These are phyloP conservation scores for Macropus fuliginosus DNA, from an alignment of 2,797 vertebrate species.

Conservation along the genomic window DNA sequence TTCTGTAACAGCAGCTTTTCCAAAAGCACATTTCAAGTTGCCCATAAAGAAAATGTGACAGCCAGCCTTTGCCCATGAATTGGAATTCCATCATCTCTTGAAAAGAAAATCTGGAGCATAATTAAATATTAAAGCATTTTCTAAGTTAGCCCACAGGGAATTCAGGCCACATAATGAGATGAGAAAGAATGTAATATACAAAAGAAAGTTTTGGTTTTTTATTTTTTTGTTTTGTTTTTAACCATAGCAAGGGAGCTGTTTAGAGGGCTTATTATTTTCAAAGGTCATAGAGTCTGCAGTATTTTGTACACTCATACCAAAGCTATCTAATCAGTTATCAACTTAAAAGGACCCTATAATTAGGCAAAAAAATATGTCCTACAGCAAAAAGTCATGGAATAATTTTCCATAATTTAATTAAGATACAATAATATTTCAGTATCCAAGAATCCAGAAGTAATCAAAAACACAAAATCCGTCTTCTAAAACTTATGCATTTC, in stretches of 20 bases:
- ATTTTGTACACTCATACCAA: conserved; percentile 19
- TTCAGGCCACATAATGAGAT: not conserved
- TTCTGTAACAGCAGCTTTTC: not conserved
- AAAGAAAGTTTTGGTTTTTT: not conserved
- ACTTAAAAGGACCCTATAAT: conserved; percentile 31
- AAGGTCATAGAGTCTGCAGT: conserved; percentile 46
- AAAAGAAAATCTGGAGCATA: not conserved
- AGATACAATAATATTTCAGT: not conserved
- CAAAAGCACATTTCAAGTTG: not conserved
- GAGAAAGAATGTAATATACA: conserved; percentile 7
- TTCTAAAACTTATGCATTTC: not conserved
- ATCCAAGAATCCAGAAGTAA: not conserved
- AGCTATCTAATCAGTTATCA: conserved; percentile 35
- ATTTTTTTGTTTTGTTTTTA: not conserved
- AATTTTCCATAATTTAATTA: not conserved
- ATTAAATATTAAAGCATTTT: not conserved
- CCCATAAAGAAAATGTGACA: not conserved
- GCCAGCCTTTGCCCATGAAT: not conserved
- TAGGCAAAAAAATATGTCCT: conserved; percentile 4
- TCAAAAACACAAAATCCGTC: not conserved
- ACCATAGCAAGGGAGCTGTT: not conserved
- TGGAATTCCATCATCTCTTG: not conserved
- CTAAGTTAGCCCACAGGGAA: not conserved
- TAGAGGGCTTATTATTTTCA: not conserved
- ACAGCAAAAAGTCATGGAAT: not conserved